Percentiles rank a stretch among this genome's conserved stretches.
phyloP scores from a whole-genome alignment of 2,797 vertebrate species.

The Mastacembelus armatus region DNA sequence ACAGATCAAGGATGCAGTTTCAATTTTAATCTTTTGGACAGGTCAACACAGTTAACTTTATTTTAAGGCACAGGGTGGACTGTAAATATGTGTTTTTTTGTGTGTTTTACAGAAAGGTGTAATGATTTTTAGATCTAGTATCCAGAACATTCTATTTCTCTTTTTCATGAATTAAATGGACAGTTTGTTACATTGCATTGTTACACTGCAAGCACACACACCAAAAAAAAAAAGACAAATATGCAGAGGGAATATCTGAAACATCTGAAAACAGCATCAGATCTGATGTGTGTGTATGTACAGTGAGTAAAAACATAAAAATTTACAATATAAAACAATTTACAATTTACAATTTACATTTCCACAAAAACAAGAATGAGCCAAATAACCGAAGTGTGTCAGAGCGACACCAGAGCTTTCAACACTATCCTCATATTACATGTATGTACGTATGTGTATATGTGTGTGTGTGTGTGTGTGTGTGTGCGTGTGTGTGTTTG shows the following conservation, averaged over 20 bases:
- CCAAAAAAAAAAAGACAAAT: neutral
- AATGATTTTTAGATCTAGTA: neutral
- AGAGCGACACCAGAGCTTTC: neutral
- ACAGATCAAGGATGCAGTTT: neutral
- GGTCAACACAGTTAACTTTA: neutral
- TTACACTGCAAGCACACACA: neutral
- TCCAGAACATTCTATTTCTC: too few species aligned
- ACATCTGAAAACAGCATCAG: neutral
- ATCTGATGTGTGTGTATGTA: neutral
- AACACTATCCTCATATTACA: conserved; percentile 10
- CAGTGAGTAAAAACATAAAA: too few species aligned
- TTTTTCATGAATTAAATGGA: too few species aligned
- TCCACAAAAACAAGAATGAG: conserved; percentile 22
- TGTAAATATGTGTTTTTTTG: too few species aligned
- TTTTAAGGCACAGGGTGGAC: neutral
- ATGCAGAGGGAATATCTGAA: neutral
- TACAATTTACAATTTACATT: too few species aligned
- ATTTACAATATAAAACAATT: too few species aligned
- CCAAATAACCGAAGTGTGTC: neutral
- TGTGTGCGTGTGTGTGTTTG: neutral
- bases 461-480: conserved; percentile 2
- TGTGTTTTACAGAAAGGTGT: neutral
- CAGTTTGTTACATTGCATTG: too few species aligned
- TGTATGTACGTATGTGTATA: conserved; percentile 1
- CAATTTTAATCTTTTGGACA: neutral